Evolutionary conservation across 2,888 invertebrate species (phyloP), one percentile per base, ranked within the genome.

Genomic region (Cheilosia impressa): DNA sequence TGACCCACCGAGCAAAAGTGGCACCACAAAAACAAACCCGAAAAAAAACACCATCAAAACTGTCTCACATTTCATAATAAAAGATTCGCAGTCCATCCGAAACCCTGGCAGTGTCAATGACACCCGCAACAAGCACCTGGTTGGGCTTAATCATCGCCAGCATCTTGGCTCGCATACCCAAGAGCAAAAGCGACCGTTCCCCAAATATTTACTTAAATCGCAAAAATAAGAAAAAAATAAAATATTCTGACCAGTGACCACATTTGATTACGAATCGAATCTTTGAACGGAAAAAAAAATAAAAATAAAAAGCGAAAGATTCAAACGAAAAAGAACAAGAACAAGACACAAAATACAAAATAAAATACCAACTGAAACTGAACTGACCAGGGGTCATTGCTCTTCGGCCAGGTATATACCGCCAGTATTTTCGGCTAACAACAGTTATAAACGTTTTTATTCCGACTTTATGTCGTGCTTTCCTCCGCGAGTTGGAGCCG

Each of bases 361-460:
- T n/a, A 50, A 2, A 31, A 31, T 31, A 55, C 22, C 17, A 55
- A 43, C 52, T 31, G 31, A 60, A 53, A 75, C 38, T 45, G 53
- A 72, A 68, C 81, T 85, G 84, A 72, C 76, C 76, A 77, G 19
- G 65, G 87, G 87, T 87, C 87, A 82, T 65, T 87, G 87, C 58
- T 73, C 87, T 17, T 34, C 53, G 22, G 31, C 31, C 41, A 62
- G 47, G 47, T 43, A 15, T 31, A 24, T 45, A 7, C 45, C 71
- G 58, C 60, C 41, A 69, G 77, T 85, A 82, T 87, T 82, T 87
- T 87, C 58, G 82, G 87, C 82, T 63, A 82, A 82, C 31, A 87
- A 87, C 87, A 82, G 87, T 87, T 87, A 87, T 87, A 87, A 87
- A 82, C 87, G 87, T 82, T 87, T 77, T 82, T 76, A 63, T 87